Conservation (phyloP, 35 echinoderm and acorn worm species). For the Holothuria glaberrima region DNA sequence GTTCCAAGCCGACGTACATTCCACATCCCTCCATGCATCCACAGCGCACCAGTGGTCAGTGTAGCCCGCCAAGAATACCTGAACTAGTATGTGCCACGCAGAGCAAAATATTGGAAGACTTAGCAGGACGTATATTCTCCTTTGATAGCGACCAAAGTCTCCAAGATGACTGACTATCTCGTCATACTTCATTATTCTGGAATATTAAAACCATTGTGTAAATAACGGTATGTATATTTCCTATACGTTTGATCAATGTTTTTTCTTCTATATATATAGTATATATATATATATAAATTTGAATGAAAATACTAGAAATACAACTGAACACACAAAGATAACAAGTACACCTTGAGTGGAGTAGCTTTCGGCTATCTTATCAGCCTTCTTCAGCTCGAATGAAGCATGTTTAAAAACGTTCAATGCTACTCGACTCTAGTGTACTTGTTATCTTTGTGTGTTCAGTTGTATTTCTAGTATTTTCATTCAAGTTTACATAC, state of each 20-base stretch:
- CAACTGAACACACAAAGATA: not conserved
- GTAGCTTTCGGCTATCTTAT: too few species aligned
- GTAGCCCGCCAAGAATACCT: constrained; percentile 50
- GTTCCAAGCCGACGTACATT: constrained; percentile 3
- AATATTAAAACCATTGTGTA: not conserved
- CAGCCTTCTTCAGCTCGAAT: too few species aligned
- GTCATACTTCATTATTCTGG: constrained; percentile 35
- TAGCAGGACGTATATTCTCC: constrained; percentile 20
- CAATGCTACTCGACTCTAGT: too few species aligned
- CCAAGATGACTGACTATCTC: constrained; percentile 42
- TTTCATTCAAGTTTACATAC: too few species aligned
- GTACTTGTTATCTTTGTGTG: too few species aligned
- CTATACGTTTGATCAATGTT: too few species aligned
- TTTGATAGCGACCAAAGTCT: constrained; percentile 46
- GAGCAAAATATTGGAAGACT: constrained; percentile 26
- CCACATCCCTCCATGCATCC: not conserved
- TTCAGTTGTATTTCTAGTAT: too few species aligned
- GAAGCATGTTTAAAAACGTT: too few species aligned
- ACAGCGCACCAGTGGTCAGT: constrained; percentile 51
- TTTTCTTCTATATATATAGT: not conserved
- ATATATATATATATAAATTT: too few species aligned
- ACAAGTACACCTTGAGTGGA: too few species aligned
- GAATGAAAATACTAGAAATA: not conserved
- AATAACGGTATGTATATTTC: too few species aligned
- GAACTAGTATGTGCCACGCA: not conserved